Percentiles rank a stretch among this genome's conserved stretches.
Conservation (phyloP, 2,797 vertebrate genomes). For the Chrosomus eos region DNA sequence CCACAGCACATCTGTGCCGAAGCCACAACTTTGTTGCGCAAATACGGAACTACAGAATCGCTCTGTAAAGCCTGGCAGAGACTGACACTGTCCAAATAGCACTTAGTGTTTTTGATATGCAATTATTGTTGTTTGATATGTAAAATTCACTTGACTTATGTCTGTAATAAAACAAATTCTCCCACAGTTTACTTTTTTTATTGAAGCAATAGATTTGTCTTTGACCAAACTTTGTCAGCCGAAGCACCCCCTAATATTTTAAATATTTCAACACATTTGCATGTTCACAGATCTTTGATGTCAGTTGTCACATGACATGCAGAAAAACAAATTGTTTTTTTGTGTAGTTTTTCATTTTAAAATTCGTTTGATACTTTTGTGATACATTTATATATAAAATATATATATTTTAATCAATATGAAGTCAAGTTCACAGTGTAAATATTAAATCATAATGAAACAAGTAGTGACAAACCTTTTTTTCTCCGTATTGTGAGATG, state of each 20-base stretch:
- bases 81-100: conserved; percentile 53
- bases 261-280: neutral
- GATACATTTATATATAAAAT: neutral
- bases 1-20: conserved; percentile 65
- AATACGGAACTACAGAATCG: conserved; percentile 61
- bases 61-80: conserved; percentile 60
- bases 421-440: neutral
- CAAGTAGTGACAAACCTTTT: rapidly evolving
- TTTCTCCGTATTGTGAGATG: neutral
- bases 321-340: no score
- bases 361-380: neutral
- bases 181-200: neutral
- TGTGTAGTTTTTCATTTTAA: neutral
- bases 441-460: neutral
- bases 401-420: neutral
- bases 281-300: neutral
- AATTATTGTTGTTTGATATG: conserved; percentile 37
- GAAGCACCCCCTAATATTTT: neutral
- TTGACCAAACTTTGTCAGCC: neutral
- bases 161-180: neutral
- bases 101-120: conserved; percentile 27
- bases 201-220: neutral
- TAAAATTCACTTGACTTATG: conserved; percentile 16
- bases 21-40: conserved; percentile 79
- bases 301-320: neutral